Conservation (phyloP, 2,797 vertebrate genomes). For the Cirrhinus mrigala region DNA sequence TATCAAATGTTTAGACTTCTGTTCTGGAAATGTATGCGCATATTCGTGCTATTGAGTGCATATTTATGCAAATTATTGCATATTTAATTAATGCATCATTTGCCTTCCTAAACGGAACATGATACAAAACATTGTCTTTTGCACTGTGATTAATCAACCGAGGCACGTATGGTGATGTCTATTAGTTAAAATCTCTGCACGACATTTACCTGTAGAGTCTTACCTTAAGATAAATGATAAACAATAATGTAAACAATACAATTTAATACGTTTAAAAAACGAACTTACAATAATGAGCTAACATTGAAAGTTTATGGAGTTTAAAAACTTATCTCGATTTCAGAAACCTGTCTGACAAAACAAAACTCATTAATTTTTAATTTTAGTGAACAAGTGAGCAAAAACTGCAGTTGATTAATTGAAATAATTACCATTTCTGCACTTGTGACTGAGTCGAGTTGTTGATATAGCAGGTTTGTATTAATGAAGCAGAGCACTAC, state of each 20-base stretch:
- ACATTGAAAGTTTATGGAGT: not conserved
- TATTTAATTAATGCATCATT: not conserved
- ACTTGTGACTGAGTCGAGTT: not conserved
- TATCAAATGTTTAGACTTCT: not conserved
- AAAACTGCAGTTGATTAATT: not conserved
- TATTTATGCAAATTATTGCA: not conserved
- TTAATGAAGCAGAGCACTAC: not conserved
- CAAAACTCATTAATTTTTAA: not conserved
- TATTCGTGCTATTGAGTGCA: too few species aligned
- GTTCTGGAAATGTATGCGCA: not conserved
- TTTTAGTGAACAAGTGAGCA: not conserved
- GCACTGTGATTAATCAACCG: not conserved
- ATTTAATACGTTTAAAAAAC: not conserved
- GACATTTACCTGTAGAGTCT: not conserved
- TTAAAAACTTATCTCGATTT: not conserved
- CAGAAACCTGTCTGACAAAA: not conserved
- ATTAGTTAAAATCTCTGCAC: not conserved
- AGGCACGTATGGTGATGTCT: not conserved
- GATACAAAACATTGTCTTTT: not conserved
- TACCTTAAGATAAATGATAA: not conserved
- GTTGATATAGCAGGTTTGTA: not conserved
- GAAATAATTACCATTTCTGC: not conserved
- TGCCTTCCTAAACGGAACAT: not conserved
- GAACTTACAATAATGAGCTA: not conserved
- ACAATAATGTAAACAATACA: not conserved